Evolutionary conservation across 1,140 invertebrate species (phyloP).

Genomic region (Drosophila cardini): DNA sequence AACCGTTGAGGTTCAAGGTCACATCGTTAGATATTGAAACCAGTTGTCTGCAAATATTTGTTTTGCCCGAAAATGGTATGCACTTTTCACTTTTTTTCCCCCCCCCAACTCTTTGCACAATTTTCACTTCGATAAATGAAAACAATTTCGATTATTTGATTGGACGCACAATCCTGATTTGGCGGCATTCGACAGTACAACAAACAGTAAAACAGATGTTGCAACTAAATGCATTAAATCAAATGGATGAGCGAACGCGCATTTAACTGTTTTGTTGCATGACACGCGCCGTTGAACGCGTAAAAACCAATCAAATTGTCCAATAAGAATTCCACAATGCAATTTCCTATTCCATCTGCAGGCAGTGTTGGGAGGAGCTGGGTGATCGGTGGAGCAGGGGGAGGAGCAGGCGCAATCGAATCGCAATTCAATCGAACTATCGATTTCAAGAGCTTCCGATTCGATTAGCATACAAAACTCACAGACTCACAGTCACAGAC

Average conservation of each 20-base stretch:
- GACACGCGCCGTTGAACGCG: slow-evolving; percentile 38
- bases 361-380: neutral
- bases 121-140: neutral
- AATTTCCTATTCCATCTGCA: slow-evolving; percentile 21
- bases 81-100: slow-evolving; percentile 10
- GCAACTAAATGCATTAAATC: slow-evolving; percentile 61
- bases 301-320: slow-evolving; percentile 23
- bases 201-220: slow-evolving; percentile 72
- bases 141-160: neutral
- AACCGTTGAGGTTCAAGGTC: no score
- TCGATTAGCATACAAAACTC: slow-evolving; percentile 48
- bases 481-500: slow-evolving; percentile 48
- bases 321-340: slow-evolving; percentile 12
- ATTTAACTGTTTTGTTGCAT: slow-evolving; percentile 28
- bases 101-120: no score
- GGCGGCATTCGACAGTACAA: neutral
- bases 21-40: no score
- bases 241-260: slow-evolving; percentile 46
- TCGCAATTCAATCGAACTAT: slow-evolving; percentile 30
- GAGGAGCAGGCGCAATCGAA: slow-evolving; percentile 1
- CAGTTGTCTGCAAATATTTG: no score
- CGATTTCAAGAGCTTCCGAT: slow-evolving; percentile 31
- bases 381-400: neutral
- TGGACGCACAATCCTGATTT: neutral
- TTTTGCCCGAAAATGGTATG: neutral